Base-by-base conservation (phyloP, 2,113 vertebrate genomes). In the Amphiprion ocellaris region DNA sequence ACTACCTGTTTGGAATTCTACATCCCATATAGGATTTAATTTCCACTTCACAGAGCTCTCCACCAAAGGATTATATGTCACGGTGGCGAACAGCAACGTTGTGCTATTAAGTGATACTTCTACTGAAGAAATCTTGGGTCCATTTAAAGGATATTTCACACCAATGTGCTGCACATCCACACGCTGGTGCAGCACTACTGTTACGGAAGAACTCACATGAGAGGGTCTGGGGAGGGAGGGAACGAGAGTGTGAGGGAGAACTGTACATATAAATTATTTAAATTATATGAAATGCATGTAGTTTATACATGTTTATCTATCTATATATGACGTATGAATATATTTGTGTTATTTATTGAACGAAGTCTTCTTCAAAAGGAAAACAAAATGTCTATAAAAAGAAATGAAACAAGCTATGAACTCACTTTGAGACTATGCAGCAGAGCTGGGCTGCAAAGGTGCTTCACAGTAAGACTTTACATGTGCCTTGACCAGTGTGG, bases 271-370 rank as follows among this genome's bases (percentile, higher is more conserved):
- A 99, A 99, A 96, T 99, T 99, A 98, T 97, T 99, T 99, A 99
- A 99, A 96, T 99, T 99, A 99, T 98, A 97, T 94, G 93, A 97
- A 97, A 97, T 96, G 96, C 97, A 97, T 98, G 97, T 98, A 97
- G 96, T 96, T 96, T 96, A 96, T 96, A 97, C 97, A 98, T 99
- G 96, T 97, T 95, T 96, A 96, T 98, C 77, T 86, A 91, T 90
- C 66, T 93, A 88, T 90, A 96, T 92, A 92, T 88, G 88, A 92
- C 60, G 87, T 94, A 93, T 92, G 89, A 92, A 96, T 95, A 92
- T 93, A 90, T 94, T 96, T 97, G 96, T 94, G 93, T 98, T 98
- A 99, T 99, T 99, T 99, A 99, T 99, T 99, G 95, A 97, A 83
- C 88, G 41, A 89, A 83, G 94, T 92, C 79, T 84, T 90, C 81